A percentile compares a stretch with the other conserved stretches of the same genome.
These are phyloP conservation scores for Dendrolimus houi DNA, from an alignment of 2,888 invertebrate genomes.

Conservation along the genomic window DNA sequence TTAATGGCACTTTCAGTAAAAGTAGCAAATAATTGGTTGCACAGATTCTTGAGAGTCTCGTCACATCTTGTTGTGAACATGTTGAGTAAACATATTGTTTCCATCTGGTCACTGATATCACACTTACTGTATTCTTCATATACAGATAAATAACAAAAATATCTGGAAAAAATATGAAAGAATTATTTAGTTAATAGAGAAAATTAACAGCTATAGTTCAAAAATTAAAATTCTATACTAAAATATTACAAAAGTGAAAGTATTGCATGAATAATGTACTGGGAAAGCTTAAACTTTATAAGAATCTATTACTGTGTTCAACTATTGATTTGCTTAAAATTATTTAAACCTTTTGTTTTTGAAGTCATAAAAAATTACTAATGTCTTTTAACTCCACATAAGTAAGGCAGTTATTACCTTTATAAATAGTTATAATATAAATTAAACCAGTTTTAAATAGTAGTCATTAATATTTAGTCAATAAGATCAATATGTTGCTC, in stretches of 20 bases:
- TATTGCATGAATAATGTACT: neutral
- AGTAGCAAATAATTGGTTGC: conserved; percentile 85
- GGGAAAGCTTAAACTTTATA: neutral
- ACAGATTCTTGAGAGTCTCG: conserved; percentile 81
- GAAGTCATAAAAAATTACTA: no score
- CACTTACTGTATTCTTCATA: conserved; percentile 79
- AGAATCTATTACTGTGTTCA: neutral
- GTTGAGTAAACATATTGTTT: conserved; percentile 78
- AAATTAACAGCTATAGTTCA: no score
- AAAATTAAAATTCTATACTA: neutral
- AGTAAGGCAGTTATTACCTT: no score
- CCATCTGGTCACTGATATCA: conserved; percentile 71
- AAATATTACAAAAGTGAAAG: neutral
- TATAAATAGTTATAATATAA: no score
- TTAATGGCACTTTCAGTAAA: conserved; percentile 69
- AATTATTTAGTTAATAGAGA: no score
- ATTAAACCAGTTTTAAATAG: no score
- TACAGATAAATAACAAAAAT: conserved; percentile 77
- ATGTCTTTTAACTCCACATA: no score
- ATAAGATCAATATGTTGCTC: no score
- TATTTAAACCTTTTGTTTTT: no score
- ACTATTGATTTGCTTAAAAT: no score
- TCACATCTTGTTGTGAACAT: conserved; percentile 83
- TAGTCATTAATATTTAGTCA: no score
- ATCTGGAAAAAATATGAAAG: conserved; percentile 34